These are phyloP conservation scores for Oscheius sp. DNA, from an alignment of 2,888 invertebrate species.

Conservation along the genomic window DNA sequence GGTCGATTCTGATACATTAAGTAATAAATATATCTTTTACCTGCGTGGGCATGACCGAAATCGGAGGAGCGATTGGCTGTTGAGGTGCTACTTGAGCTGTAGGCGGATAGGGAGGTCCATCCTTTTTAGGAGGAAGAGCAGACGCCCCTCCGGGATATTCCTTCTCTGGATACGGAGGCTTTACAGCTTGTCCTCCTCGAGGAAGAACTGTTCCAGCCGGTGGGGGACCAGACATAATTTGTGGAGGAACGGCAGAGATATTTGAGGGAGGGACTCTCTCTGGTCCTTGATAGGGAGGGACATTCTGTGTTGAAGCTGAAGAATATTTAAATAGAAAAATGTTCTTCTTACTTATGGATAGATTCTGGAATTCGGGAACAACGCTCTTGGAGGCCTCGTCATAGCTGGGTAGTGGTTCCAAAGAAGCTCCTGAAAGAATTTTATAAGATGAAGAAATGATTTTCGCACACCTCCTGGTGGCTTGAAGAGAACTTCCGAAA, in stretches of 20 bases:
- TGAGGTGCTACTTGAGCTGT: constrained; percentile 12
- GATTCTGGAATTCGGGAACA: constrained; percentile 18
- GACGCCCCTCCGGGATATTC: constrained; percentile 18
- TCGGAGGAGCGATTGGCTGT: constrained; percentile 2
- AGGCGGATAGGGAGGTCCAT: neutral
- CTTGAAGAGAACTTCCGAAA: constrained; percentile 24
- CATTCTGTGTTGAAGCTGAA: constrained; percentile 5
- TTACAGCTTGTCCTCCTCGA: neutral
- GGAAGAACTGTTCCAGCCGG: constrained; percentile 24
- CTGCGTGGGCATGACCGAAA: neutral
- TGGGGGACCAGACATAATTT: neutral
- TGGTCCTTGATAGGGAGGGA: neutral
- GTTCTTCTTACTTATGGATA: neutral
- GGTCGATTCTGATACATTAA: no score
- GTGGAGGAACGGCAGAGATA: neutral
- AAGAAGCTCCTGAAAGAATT: constrained; percentile 22
- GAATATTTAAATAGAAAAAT: neutral
- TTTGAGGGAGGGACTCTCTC: constrained; percentile 4
- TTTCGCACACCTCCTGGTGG: constrained; percentile 32
- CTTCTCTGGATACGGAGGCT: constrained; percentile 16
- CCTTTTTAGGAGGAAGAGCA: constrained; percentile 9
- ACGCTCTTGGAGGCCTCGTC: constrained; percentile 18
- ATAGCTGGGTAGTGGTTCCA: constrained; percentile 27
- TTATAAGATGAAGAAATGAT: neutral
- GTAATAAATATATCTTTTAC: no score